Percentiles rank a stretch among this genome's conserved stretches.
These are phyloP conservation scores for Gymnoscopelus microlampas DNA, from an alignment of 2,797 vertebrate species.

Conservation along the genomic window DNA sequence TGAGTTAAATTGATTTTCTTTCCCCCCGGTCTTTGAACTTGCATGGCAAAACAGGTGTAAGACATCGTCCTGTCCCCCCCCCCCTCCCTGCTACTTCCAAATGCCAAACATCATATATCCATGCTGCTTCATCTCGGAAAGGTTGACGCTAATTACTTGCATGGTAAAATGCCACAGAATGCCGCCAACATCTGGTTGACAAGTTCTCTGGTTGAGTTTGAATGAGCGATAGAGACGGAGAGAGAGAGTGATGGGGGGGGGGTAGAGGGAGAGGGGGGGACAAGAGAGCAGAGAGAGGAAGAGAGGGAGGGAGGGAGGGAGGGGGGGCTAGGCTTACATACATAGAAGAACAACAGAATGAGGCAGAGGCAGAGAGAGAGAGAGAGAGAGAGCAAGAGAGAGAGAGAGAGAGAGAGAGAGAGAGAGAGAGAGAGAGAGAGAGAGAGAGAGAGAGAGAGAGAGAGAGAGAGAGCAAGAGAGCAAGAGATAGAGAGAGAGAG, in stretches of 20 bases:
- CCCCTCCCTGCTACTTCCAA: neutral
- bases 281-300: neutral
- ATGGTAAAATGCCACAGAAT: constrained; percentile 21
- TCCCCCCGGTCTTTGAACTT: neutral
- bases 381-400: neutral
- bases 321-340: no score
- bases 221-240: neutral
- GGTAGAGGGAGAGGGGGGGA: no score
- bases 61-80: neutral
- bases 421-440: neutral
- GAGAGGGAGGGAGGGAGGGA: no score
- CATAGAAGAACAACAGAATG: no score
- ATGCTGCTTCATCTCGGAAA: constrained; percentile 16
- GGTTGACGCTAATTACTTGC: constrained; percentile 16
- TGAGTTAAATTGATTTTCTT: neutral
- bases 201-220: constrained; percentile 17
- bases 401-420: neutral
- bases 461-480: neutral
- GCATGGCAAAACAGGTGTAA: constrained; percentile 7
- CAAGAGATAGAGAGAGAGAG: neutral
- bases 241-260: neutral
- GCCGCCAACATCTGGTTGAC: constrained; percentile 21
- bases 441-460: neutral
- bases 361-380: neutral
- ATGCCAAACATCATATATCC: constrained; percentile 13